Conservation (phyloP, 2,888 invertebrate genomes). For the Macrostomum cliftonense region DNA sequence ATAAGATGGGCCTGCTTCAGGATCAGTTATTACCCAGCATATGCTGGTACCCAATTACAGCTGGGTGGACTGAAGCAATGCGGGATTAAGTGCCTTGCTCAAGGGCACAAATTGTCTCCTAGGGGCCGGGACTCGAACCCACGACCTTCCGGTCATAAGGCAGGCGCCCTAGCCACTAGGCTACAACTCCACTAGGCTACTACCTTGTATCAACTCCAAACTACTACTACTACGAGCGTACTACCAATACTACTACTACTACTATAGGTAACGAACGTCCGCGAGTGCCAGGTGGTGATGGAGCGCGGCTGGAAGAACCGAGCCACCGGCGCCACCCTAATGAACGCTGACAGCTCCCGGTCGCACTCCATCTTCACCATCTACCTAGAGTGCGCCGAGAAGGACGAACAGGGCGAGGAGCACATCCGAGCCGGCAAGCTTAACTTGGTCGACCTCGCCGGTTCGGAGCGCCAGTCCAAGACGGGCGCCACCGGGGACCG, state of each 20-base stretch:
- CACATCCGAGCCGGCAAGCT: slow-evolving; percentile 53
- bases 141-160: no score
- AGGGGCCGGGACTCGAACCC: no score
- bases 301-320: slow-evolving; percentile 58
- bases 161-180: no score
- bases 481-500: slow-evolving; percentile 61
- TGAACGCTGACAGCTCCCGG: slow-evolving; percentile 64
- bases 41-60: no score
- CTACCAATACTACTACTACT: neutral
- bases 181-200: no score
- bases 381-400: slow-evolving; percentile 57
- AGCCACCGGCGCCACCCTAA: slow-evolving; percentile 62
- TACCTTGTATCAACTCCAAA: no score
- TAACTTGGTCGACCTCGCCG: slow-evolving; percentile 70
- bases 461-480: slow-evolving; percentile 65
- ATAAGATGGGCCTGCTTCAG: no score
- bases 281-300: slow-evolving; percentile 42
- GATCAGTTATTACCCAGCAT: no score
- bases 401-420: slow-evolving; percentile 40
- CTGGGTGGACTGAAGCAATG: no score
- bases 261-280: slow-evolving; percentile 4
- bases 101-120: no score
- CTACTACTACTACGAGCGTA: no score
- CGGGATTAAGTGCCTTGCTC: no score
- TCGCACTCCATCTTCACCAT: slow-evolving; percentile 73